Conservation (phyloP, 2,113 vertebrate species). For the Sapayoa aenigma region DNA sequence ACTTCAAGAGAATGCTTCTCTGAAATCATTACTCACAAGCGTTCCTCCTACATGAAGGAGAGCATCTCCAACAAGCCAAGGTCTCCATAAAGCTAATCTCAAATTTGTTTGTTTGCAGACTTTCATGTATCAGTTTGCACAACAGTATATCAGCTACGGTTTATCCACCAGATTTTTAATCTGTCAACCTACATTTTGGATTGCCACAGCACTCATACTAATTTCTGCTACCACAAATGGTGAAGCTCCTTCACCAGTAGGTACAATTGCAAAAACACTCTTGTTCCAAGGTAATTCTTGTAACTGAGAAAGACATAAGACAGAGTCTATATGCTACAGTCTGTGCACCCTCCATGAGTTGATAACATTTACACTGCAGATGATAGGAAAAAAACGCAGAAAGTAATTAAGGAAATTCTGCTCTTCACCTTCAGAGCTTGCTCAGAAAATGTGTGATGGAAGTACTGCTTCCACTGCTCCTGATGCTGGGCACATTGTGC, state of each 20-base stretch:
- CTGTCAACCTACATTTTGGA: not conserved
- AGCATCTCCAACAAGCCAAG: not conserved
- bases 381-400: not conserved
- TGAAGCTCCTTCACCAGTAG: not conserved
- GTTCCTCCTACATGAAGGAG: not conserved
- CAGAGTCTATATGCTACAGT: not conserved
- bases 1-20: not conserved
- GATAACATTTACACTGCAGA: not conserved
- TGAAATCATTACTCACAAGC: not conserved
- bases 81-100: not conserved
- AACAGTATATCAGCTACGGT: not conserved
- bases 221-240: not conserved
- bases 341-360: not conserved
- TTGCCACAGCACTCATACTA: not conserved
- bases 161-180: not conserved
- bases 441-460: not conserved
- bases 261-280: not conserved
- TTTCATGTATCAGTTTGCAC: not conserved
- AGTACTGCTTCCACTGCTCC: not conserved
- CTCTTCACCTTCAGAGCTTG: not conserved
- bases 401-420: not conserved
- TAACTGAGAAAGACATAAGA: not conserved
- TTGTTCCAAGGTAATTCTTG: not conserved
- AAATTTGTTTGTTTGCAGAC: not conserved
- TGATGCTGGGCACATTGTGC: not conserved